Percentiles rank a stretch among this genome's conserved stretches.
phyloP scores from a whole-genome alignment of 2,888 invertebrate species.

The Dryomyza anilis region DNA sequence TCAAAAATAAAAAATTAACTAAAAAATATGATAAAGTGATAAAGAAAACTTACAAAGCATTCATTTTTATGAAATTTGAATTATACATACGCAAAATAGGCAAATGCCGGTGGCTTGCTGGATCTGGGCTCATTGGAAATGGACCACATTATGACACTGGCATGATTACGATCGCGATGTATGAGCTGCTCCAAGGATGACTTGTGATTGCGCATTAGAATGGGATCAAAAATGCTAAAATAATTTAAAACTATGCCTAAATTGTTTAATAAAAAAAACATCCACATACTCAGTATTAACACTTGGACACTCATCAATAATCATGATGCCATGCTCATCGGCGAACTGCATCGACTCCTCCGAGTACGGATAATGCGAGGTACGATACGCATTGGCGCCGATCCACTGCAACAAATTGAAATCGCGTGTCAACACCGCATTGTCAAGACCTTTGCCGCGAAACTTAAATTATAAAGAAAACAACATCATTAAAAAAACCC shows the following conservation, averaged over 20 bases:
- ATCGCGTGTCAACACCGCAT: conserved; percentile 84
- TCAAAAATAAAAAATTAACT: too few species aligned
- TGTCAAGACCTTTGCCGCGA: conserved; percentile 91
- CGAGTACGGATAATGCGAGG: conserved; percentile 97
- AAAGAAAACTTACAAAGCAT: not conserved
- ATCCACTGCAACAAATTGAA: conserved; percentile 94
- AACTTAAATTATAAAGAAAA: too few species aligned
- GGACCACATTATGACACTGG: conserved; percentile 96
- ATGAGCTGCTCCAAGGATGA: conserved; percentile 85
- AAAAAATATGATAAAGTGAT: not conserved
- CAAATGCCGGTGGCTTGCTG: conserved; percentile 68
- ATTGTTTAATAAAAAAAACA: not conserved
- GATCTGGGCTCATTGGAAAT: conserved; percentile 92
- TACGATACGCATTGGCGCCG: conserved; percentile 92
- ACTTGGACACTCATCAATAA: conserved; percentile 93
- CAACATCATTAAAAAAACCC: too few species aligned
- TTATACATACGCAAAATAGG: conserved; percentile 81
- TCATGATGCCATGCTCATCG: conserved; percentile 89
- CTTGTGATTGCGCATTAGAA: conserved; percentile 78
- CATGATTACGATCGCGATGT: conserved; percentile 90
- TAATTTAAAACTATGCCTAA: not conserved
- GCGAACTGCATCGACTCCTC: conserved; percentile 96
- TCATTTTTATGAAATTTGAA: too few species aligned
- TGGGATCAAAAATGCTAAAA: conserved; percentile 69
- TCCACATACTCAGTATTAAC: conserved; percentile 80